Conservation (phyloP, 1,140 invertebrate genomes). For the Neodiprion virginianus region DNA sequence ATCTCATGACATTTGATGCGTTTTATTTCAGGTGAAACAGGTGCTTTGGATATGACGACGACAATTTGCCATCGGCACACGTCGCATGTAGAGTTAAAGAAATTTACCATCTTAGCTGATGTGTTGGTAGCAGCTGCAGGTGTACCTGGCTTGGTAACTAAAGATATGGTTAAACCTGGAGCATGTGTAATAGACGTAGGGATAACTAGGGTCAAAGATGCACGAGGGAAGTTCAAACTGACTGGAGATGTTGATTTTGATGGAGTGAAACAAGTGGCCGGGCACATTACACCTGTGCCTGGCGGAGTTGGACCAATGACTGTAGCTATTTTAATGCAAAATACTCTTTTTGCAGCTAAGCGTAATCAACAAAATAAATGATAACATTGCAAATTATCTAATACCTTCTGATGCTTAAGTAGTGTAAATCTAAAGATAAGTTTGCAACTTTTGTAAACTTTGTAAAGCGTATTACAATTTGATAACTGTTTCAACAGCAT, state of each 20-base stretch:
- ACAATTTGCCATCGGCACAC: constrained; percentile 89
- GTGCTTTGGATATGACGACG: constrained; percentile 82
- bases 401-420: neutral
- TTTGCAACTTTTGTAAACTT: no score
- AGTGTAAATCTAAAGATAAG: no score
- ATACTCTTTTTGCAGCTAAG: constrained; percentile 77
- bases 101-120: constrained; percentile 77
- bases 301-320: constrained; percentile 92
- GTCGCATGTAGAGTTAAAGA: constrained; percentile 74
- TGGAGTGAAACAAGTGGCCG: constrained; percentile 75
- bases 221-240: constrained; percentile 73
- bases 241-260: constrained; percentile 91
- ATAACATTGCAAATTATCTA: constrained; percentile 18
- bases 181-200: constrained; percentile 89
- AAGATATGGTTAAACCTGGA: constrained; percentile 89
- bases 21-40: constrained; percentile 60
- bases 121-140: constrained; percentile 84
- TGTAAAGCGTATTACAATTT: no score
- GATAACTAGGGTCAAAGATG: constrained; percentile 75
- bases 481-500: no score
- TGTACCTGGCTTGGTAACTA: constrained; percentile 79
- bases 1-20: constrained; percentile 13
- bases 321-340: constrained; percentile 87
- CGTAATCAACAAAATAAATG: constrained; percentile 36
- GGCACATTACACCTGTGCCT: constrained; percentile 85